These are phyloP conservation scores for Holcopasites calliopsidis DNA, from an alignment of 1,140 invertebrate genomes.

Conservation along the genomic window DNA sequence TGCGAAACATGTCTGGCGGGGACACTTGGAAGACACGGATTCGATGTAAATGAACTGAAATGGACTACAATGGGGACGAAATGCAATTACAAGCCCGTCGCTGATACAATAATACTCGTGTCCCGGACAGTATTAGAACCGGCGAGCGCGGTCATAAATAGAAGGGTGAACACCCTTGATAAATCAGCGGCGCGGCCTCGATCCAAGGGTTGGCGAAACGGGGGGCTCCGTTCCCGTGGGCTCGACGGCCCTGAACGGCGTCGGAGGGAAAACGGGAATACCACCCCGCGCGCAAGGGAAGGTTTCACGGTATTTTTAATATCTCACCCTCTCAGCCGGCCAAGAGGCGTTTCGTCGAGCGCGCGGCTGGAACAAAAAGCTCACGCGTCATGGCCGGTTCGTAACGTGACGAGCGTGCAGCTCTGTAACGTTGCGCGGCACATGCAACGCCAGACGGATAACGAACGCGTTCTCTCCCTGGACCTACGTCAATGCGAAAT, in stretches of 20 bases:
- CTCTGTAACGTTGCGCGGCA: background rate
- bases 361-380: conserved; percentile 15
- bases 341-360: background rate
- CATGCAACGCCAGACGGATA: conserved; percentile 13
- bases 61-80: too few relatives aligned
- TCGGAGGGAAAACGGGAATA: conserved; percentile 28
- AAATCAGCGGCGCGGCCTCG: conserved; percentile 41
- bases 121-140: background rate
- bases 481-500: conserved; percentile 44
- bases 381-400: background rate
- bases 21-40: too few relatives aligned
- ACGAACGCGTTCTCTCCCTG: conserved; percentile 19
- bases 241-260: conserved; percentile 55
- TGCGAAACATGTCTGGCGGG: too few relatives aligned
- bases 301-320: conserved; percentile 70
- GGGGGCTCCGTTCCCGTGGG: conserved; percentile 42
- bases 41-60: too few relatives aligned
- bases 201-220: conserved; percentile 32
- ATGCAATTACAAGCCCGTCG: background rate
- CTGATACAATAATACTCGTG: background rate
- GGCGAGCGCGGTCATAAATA: conserved; percentile 22
- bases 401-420: background rate
- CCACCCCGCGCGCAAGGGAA: conserved; percentile 19
- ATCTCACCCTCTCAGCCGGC: conserved; percentile 53
- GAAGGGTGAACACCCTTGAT: conserved; percentile 44